These are phyloP conservation scores for Cossypha dichroa DNA, from an alignment of 2,797 vertebrate species.

Conservation along the genomic window DNA sequence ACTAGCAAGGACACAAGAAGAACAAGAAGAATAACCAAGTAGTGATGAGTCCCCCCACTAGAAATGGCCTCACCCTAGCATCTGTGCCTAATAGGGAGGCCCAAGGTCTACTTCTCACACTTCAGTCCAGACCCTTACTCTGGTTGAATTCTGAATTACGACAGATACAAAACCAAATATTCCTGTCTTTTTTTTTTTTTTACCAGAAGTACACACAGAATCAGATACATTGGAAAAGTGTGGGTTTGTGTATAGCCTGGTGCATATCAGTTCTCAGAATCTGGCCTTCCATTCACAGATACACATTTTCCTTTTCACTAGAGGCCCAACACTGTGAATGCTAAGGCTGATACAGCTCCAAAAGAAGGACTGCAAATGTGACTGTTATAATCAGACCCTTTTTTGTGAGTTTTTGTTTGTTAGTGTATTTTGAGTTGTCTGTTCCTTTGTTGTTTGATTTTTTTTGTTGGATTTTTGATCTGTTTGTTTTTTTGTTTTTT, in stretches of 20 bases:
- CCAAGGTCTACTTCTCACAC: background rate
- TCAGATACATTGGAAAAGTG: background rate
- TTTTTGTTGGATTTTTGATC: background rate
- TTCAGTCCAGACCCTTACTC: background rate
- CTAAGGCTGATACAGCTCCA: background rate
- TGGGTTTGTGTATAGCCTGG: background rate
- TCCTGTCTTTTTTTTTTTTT: background rate
- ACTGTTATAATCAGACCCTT: background rate
- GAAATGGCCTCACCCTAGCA: background rate
- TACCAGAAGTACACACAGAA: background rate
- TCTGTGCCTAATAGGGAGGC: background rate
- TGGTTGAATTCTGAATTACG: background rate
- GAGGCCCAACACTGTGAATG: background rate
- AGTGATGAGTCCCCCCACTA: fast-evolving
- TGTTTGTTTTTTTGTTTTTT: background rate
- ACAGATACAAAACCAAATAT: background rate
- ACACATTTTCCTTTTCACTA: background rate
- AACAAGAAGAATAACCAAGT: background rate
- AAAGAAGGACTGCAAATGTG: background rate
- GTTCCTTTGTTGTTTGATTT: background rate
- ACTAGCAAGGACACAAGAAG: background rate
- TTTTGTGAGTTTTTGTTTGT: background rate
- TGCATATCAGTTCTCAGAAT: background rate
- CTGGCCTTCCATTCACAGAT: background rate
- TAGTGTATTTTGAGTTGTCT: background rate